These are phyloP conservation scores for Mya arenaria DNA, from an alignment of 1,140 invertebrate species.

Conservation along the genomic window DNA sequence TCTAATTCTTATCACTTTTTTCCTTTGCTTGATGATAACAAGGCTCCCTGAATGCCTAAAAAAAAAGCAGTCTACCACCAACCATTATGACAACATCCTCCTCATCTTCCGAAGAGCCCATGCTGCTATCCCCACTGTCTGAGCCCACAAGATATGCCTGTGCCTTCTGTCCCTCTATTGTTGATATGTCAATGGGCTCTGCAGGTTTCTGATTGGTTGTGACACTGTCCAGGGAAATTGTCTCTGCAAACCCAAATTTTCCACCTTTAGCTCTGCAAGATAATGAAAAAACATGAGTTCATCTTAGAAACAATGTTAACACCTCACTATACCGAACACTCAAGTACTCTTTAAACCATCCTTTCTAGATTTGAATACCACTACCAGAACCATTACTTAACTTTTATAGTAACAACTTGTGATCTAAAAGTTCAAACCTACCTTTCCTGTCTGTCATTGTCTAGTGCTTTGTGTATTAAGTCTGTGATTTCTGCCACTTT, in stretches of 20 bases:
- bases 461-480: constrained; percentile 87
- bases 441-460: constrained; percentile 84
- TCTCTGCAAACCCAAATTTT: constrained; percentile 76
- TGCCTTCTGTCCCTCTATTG: constrained; percentile 31
- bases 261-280: constrained; percentile 66
- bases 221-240: constrained; percentile 63
- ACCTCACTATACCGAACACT: too few relatives aligned
- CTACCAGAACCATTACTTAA: too few relatives aligned
- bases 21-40: too few relatives aligned
- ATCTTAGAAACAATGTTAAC: too few relatives aligned
- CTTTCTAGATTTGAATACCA: too few relatives aligned
- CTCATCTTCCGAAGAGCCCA: constrained; percentile 19
- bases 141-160: background rate
- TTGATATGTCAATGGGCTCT: constrained; percentile 57
- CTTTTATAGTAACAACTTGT: too few relatives aligned
- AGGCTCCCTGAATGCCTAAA: too few relatives aligned
- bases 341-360: too few relatives aligned
- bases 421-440: constrained; percentile 44
- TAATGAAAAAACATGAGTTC: background rate
- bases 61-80: too few relatives aligned
- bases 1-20: too few relatives aligned
- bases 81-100: constrained; percentile 50
- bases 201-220: constrained; percentile 64
- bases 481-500: constrained; percentile 88
- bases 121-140: constrained; percentile 40